Evolutionary conservation across 2,888 invertebrate genomes (phyloP).

Genomic region (Dynastes grantii): DNA sequence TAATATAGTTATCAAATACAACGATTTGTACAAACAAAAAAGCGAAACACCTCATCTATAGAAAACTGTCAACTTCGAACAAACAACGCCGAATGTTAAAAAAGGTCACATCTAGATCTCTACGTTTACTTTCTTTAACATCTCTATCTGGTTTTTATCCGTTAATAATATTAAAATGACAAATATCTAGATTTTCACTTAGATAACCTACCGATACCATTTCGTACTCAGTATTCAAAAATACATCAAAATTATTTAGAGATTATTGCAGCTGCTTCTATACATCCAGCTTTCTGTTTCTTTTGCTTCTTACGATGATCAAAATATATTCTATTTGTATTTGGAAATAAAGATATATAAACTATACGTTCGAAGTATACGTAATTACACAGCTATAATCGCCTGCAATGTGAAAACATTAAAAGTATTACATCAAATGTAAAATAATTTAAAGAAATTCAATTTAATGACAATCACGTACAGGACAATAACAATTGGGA

Average conservation of each 20-base stretch:
- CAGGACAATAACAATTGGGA: too few species aligned
- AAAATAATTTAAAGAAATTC: too few species aligned
- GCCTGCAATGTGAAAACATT: not conserved
- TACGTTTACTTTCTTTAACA: constrained; percentile 20
- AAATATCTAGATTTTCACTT: constrained; percentile 13
- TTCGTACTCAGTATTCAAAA: constrained; percentile 30
- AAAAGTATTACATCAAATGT: too few species aligned
- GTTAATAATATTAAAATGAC: not conserved
- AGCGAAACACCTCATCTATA: constrained; percentile 36
- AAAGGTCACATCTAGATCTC: constrained; percentile 37
- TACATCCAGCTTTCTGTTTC: not conserved
- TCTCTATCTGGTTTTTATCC: constrained; percentile 8
- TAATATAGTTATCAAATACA: constrained; percentile 47
- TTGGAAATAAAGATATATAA: not conserved
- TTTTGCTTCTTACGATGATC: not conserved
- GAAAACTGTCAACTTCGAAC: constrained; percentile 37
- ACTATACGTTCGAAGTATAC: not conserved
- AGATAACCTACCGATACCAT: constrained; percentile 22
- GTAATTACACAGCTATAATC: not conserved
- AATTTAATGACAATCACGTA: too few species aligned
- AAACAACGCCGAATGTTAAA: constrained; percentile 42
- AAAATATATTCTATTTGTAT: not conserved
- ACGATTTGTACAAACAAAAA: constrained; percentile 47
- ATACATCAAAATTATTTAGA: constrained; percentile 12
- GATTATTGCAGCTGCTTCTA: not conserved